A percentile compares a stretch with the other conserved stretches of the same genome.
Evolutionary conservation across 2,113 vertebrate species (phyloP).

Genomic region (Amazona guildingii): DNA sequence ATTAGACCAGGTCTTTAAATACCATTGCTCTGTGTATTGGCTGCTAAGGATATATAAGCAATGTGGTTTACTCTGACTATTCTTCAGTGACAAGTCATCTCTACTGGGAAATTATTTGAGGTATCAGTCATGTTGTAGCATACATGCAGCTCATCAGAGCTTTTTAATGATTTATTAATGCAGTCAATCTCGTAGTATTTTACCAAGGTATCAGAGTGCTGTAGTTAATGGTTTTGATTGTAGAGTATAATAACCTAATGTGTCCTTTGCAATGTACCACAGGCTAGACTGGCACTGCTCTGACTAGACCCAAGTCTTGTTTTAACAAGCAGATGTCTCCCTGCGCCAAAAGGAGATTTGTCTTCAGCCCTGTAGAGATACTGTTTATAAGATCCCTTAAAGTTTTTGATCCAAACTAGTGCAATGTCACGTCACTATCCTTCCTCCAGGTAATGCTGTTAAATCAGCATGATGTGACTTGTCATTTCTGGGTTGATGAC

Average conservation of each 20-base stretch:
- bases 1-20: neutral
- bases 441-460: neutral
- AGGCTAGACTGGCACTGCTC: neutral
- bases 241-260: neutral
- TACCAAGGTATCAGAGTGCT: neutral
- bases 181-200: neutral
- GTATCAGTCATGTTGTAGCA: neutral
- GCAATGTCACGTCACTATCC: neutral
- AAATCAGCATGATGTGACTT: neutral
- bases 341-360: neutral
- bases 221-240: neutral
- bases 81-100: neutral
- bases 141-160: neutral
- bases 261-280: neutral
- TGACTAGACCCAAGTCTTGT: neutral
- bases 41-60: neutral
- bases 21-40: neutral
- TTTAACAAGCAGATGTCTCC: neutral
- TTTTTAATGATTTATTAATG: slow-evolving; percentile 36
- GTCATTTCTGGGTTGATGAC: slow-evolving; percentile 31
- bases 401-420: neutral
- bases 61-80: neutral
- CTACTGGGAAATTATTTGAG: neutral
- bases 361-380: neutral
- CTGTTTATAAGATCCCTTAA: neutral